Evolutionary conservation across 2,797 vertebrate species (phyloP).

Genomic region (Limosa lapponica): DNA sequence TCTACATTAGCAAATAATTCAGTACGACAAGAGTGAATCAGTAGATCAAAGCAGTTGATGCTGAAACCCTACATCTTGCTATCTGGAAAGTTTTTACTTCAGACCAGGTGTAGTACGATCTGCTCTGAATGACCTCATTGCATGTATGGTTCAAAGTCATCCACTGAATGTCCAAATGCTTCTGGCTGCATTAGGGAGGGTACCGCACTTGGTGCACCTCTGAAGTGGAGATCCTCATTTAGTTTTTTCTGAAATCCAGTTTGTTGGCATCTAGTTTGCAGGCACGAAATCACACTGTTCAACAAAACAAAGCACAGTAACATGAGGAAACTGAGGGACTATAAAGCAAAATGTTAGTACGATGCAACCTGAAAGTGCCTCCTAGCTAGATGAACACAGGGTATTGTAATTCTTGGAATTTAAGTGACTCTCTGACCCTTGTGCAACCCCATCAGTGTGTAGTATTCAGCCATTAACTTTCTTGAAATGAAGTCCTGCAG

Average conservation of each 20-base stretch:
- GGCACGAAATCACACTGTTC: not conserved
- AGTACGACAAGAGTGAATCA: not conserved
- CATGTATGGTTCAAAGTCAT: not conserved
- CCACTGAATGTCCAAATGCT: not conserved
- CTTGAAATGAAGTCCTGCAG: not conserved
- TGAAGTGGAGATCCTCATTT: not conserved
- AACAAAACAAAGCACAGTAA: not conserved
- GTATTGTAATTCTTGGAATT: not conserved
- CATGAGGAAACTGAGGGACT: not conserved
- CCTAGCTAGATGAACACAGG: not conserved
- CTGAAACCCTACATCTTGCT: not conserved
- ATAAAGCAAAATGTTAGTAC: not conserved
- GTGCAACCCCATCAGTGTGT: not conserved
- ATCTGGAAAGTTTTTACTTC: not conserved
- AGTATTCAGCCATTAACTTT: not conserved
- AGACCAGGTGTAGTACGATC: not conserved
- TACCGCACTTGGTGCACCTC: not conserved
- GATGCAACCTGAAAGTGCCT: not conserved
- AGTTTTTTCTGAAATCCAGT: not conserved
- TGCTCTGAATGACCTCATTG: not conserved
- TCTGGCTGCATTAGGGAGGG: not conserved
- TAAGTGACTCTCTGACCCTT: not conserved
- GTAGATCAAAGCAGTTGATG: not conserved
- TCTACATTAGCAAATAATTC: slow-evolving; percentile 24
- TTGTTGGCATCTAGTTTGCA: not conserved